Evolutionary conservation across 2,113 vertebrate species (phyloP), one percentile per base, ranked within the genome.

Genomic region (Actenoides hombroni): DNA sequence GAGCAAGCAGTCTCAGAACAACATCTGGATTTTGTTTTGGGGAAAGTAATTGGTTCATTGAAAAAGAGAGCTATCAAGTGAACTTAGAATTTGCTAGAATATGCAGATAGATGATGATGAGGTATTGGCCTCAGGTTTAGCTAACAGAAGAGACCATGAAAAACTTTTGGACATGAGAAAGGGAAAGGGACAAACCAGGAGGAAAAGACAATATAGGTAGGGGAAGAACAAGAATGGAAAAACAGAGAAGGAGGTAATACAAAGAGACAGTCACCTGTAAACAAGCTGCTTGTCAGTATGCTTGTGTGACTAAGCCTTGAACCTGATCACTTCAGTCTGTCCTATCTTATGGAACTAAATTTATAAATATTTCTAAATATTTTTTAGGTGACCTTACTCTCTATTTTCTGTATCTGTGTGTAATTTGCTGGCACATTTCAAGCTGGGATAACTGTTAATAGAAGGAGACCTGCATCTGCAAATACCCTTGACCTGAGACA

Each of bases 281-380:
- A 64, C 5, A 77, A 49, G 3, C 8, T 81, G 11, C 6, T 59
- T 67, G 10, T 76, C 63, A 83, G 20, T 16, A 33, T 1, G 1
- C 2, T 37, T 56, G 13, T 37, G 33, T 74, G 20, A 42, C 42
- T 16, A 26, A 44, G 20, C 10, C 31, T 63, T 75, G 25, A 11
- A 23, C 3, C 7, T 54, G 14, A 40, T 28, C 37, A 26, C 20
- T 0, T 0, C 37, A 65, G 13, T 21, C 33, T 37, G 8, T 33
- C 15, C 25, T 71, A 9, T 9, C 17, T 78, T 54, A 73, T 16
- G n/a, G 78, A 88, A 53, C 10, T 23, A 46, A 46, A 46, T 46
- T 46, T 46, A 20, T 46, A 46, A 46, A 2, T 35, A 16, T 40
- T 76, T 64, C 13, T 60, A 35, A 71, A 39, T 59, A 48, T 65